Percentiles rank a stretch among this genome's conserved stretches.
These are phyloP conservation scores for Aurelia sp. DNA, from an alignment of 30 jellyfish, hydroid and myxozoan species.

Conservation along the genomic window DNA sequence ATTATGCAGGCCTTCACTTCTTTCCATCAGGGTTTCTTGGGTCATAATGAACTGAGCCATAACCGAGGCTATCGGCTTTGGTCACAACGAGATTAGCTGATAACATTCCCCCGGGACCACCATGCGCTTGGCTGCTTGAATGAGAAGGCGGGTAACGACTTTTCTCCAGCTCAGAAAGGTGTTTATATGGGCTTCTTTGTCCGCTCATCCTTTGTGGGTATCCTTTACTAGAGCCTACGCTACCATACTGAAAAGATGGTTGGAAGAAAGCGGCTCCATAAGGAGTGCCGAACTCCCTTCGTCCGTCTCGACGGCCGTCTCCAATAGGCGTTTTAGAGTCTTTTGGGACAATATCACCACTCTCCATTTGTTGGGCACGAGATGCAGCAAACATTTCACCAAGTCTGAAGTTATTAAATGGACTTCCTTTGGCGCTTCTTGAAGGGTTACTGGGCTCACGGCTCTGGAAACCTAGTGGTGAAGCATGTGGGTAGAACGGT, in stretches of 20 bases:
- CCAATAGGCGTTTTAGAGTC: constrained; percentile 55
- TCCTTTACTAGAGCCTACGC: constrained; percentile 35
- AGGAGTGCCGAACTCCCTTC: constrained; percentile 53
- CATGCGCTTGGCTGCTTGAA: constrained; percentile 64
- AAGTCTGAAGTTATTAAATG: constrained; percentile 38
- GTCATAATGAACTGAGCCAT: constrained; percentile 70
- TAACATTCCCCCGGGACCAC: constrained; percentile 65
- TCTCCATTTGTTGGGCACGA: constrained; percentile 48
- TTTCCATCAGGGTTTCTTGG: constrained; percentile 56
- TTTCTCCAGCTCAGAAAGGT: constrained; percentile 55
- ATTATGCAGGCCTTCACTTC: background rate
- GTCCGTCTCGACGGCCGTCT: constrained; percentile 43
- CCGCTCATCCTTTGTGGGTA: constrained; percentile 52
- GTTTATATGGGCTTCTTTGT: constrained; percentile 74
- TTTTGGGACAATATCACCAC: constrained; percentile 21
- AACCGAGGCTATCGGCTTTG: constrained; percentile 64
- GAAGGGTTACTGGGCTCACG: constrained; percentile 64
- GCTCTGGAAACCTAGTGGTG: constrained; percentile 64
- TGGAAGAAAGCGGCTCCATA: constrained; percentile 46
- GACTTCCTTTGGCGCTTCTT: constrained; percentile 66
- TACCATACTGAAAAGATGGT: constrained; percentile 46
- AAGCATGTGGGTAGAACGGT: constrained; percentile 59
- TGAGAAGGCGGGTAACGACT: constrained; percentile 53
- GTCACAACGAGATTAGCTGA: constrained; percentile 70
- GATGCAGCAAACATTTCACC: constrained; percentile 58